Evolutionary conservation across 1,140 invertebrate species (phyloP), one percentile per base, ranked within the genome.

Genomic region (Centruroides sculpturatus): DNA sequence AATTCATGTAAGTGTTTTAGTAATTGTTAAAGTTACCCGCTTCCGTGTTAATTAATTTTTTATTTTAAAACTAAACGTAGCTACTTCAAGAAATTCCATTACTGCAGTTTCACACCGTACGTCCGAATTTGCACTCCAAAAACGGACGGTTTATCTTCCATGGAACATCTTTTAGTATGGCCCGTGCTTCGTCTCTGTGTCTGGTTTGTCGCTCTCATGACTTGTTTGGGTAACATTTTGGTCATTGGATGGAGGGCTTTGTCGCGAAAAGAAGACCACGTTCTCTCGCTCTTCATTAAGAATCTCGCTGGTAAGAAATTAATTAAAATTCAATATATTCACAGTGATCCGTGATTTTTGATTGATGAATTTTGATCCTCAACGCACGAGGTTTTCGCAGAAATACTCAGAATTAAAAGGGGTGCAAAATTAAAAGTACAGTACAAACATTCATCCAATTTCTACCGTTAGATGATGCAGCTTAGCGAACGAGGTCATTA

Each of bases 41-140:
- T 35, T 35, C 36, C 23, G 55, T 35, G n/a, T 36, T 35, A 9
- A 23, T 56, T 12, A 35, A 23, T 12, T 56, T 5, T 12, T 47
- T 56, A 13, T 56, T 47, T 47, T 35, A 56, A n/a, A 56, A 56
- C 55, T 9, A 56, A 35, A 11, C 55, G 36, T 65, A 83, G 81
- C 48, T 78, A 84, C 63, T 86, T 85, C 64, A 80, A 83, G 66
- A 80, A 78, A 52, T 87, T 86, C 68, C 77, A 81, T 61, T 84
- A 83, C 69, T 87, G 85, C 65, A 73, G 75, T 2, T 83, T 80
- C 67, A 80, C 79, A 5, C 79, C 80, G 1, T 73, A 75, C 47
- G 79, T 84, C 1, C 67, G 72, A 53, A 74, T 77, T 61, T 87
- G 85, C 68, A 73, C 72, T 57, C 85, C 85, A 3, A 73, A 76